Percentiles rank a stretch among this genome's conserved stretches.
These are phyloP conservation scores for Phyllopteryx taeniolatus DNA, from an alignment of 2,113 vertebrate genomes.

Conservation along the genomic window DNA sequence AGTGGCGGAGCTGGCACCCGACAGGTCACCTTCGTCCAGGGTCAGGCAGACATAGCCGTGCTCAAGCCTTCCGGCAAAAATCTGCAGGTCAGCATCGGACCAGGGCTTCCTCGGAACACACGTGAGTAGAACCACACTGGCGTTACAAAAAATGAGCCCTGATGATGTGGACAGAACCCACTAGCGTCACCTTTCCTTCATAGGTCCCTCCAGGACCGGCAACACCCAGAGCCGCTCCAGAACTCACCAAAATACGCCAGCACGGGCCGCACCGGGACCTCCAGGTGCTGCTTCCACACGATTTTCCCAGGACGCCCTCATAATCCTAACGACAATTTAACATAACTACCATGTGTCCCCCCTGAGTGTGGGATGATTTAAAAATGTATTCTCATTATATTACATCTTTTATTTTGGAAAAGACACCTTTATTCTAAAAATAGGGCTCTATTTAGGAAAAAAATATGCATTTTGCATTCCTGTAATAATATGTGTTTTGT, in stretches of 20 bases:
- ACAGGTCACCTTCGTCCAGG: slow-evolving; percentile 87
- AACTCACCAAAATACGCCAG: slow-evolving; percentile 75
- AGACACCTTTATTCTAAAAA: no score
- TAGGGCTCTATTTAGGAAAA: no score
- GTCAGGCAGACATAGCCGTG: slow-evolving; percentile 81
- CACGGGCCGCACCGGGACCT: slow-evolving; percentile 85
- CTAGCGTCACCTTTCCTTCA: neutral
- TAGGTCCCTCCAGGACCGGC: slow-evolving; percentile 87
- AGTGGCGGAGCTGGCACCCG: slow-evolving; percentile 82
- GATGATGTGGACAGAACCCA: neutral
- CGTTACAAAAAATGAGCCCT: neutral
- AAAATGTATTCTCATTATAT: no score
- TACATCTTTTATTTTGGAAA: no score
- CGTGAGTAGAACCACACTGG: slow-evolving; percentile 76
- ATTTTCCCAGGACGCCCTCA: no score
- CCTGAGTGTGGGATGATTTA: no score
- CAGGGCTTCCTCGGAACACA: slow-evolving; percentile 90
- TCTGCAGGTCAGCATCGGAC: slow-evolving; percentile 94
- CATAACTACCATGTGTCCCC: no score
- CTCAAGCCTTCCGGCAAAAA: slow-evolving; percentile 90
- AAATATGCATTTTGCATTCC: no score
- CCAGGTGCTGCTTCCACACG: slow-evolving; percentile 74
- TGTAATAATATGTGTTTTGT: no score
- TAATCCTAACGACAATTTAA: no score
- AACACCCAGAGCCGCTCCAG: slow-evolving; percentile 62